These are phyloP conservation scores for Nudaria mundana DNA, from an alignment of 2,888 invertebrate species.

Conservation along the genomic window DNA sequence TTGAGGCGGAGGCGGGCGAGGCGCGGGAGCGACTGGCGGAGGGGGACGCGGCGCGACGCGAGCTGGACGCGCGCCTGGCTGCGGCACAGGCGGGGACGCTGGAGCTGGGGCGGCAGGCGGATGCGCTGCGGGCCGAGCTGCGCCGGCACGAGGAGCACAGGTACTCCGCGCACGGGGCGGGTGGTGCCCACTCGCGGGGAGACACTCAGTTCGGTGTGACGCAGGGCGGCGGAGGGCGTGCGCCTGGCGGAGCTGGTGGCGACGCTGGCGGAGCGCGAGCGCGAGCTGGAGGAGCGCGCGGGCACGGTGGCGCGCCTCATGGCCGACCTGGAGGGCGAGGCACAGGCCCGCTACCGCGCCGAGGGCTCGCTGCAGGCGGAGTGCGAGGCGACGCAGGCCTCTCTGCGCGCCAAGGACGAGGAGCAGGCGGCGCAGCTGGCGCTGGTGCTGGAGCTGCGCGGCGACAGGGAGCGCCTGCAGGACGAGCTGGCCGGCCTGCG, in stretches of 20 bases:
- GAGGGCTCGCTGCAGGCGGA: constrained; percentile 15
- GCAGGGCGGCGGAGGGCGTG: not conserved
- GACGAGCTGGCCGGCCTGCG: constrained; percentile 51
- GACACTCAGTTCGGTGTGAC: no score
- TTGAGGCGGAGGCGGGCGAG: no score
- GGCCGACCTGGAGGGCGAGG: constrained; percentile 23
- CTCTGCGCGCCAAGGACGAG: constrained; percentile 46
- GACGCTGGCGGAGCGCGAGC: no score
- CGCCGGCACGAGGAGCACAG: no score
- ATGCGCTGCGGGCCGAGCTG: no score
- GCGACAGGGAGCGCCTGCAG: constrained; percentile 58
- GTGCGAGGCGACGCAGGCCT: constrained; percentile 8
- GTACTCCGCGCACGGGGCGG: no score
- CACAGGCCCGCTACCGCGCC: constrained; percentile 15
- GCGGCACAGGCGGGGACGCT: no score
- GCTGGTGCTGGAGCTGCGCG: constrained; percentile 46
- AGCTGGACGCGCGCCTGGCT: no score
- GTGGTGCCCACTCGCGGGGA: no score
- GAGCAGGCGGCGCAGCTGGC: constrained; percentile 48
- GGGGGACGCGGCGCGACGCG: no score
- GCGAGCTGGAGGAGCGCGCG: constrained; percentile 23
- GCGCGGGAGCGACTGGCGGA: no score
- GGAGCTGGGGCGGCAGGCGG: no score
- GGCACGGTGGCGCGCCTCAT: constrained; percentile 15
- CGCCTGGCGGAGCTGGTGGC: constrained; percentile 5